A percentile compares a stretch with the other conserved stretches of the same genome.
Evolutionary conservation across 2,797 vertebrate genomes (phyloP).

Genomic region (Takifugu ocellatus): DNA sequence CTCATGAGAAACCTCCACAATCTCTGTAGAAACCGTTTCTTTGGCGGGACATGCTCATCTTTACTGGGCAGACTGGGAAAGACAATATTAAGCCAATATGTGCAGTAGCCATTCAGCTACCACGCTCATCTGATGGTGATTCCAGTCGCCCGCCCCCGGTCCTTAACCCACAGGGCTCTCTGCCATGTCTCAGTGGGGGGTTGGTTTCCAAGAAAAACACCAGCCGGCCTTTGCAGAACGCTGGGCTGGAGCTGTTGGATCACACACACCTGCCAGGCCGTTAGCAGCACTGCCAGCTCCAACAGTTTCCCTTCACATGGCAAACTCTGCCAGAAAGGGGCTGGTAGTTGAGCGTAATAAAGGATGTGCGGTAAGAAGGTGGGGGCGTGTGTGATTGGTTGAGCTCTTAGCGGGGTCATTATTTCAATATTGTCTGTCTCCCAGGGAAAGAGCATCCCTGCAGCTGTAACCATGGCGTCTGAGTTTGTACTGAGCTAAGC

Average conservation of each 20-base stretch:
- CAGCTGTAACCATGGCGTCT: slow-evolving; percentile 64
- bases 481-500: slow-evolving; percentile 54
- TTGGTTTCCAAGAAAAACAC: slow-evolving; percentile 50
- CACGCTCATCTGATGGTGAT: slow-evolving; percentile 7
- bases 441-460: slow-evolving; percentile 53
- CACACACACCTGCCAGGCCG: slow-evolving; percentile 40
- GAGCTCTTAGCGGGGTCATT: slow-evolving; percentile 57
- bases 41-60: neutral
- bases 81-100: neutral
- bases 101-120: neutral
- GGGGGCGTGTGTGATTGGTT: slow-evolving; percentile 6
- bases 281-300: slow-evolving; percentile 49
- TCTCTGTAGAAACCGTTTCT: no score
- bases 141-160: slow-evolving; percentile 21
- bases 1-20: slow-evolving; percentile 21
- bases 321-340: slow-evolving; percentile 34
- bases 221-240: slow-evolving; percentile 22
- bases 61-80: neutral
- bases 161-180: slow-evolving; percentile 34
- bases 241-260: slow-evolving; percentile 33
- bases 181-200: slow-evolving; percentile 26
- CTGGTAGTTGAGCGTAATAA: slow-evolving; percentile 1
- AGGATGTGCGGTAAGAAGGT: slow-evolving; percentile 11
- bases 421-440: slow-evolving; percentile 71
- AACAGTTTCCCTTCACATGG: slow-evolving; percentile 49